Evolutionary conservation across 2,888 invertebrate genomes (phyloP).

Genomic region (Cyclophora punctaria): DNA sequence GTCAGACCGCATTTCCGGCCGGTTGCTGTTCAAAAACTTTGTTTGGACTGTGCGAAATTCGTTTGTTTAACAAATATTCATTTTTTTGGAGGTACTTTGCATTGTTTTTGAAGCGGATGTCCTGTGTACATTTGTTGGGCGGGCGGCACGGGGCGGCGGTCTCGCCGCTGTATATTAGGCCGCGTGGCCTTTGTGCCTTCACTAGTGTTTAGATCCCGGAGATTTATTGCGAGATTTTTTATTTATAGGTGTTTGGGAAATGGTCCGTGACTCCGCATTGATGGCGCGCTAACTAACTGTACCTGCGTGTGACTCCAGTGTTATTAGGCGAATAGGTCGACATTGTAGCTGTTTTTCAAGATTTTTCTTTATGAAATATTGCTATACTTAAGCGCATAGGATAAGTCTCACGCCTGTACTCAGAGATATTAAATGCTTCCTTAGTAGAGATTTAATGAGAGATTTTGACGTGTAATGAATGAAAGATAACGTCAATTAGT

Average conservation of each 20-base stretch:
- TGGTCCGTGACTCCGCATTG: background rate
- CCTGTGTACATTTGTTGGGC: slow-evolving; percentile 47
- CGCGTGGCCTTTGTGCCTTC: slow-evolving; percentile 29
- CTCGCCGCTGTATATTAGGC: slow-evolving; percentile 26
- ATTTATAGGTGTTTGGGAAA: slow-evolving; percentile 11
- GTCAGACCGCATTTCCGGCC: slow-evolving; percentile 29
- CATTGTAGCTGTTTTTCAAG: too few relatives aligned
- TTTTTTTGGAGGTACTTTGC: slow-evolving; percentile 44
- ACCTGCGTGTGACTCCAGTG: too few relatives aligned
- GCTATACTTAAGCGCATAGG: too few relatives aligned
- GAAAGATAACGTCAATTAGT: too few relatives aligned
- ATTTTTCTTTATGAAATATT: too few relatives aligned
- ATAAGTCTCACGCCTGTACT: too few relatives aligned
- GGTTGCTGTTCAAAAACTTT: slow-evolving; percentile 44
- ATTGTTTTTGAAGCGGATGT: slow-evolving; percentile 55
- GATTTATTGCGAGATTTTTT: slow-evolving; percentile 33
- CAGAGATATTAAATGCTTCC: too few relatives aligned
- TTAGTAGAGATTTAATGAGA: too few relatives aligned
- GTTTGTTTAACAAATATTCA: slow-evolving; percentile 47
- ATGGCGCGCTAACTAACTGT: too few relatives aligned
- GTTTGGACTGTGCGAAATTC: slow-evolving; percentile 46
- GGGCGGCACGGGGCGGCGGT: slow-evolving; percentile 32
- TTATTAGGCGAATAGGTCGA: too few relatives aligned
- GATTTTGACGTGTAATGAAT: too few relatives aligned
- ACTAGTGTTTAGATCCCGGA: slow-evolving; percentile 30